Base-by-base conservation (phyloP, 1,140 invertebrate genomes). In the Lepidurus apus region DNA sequence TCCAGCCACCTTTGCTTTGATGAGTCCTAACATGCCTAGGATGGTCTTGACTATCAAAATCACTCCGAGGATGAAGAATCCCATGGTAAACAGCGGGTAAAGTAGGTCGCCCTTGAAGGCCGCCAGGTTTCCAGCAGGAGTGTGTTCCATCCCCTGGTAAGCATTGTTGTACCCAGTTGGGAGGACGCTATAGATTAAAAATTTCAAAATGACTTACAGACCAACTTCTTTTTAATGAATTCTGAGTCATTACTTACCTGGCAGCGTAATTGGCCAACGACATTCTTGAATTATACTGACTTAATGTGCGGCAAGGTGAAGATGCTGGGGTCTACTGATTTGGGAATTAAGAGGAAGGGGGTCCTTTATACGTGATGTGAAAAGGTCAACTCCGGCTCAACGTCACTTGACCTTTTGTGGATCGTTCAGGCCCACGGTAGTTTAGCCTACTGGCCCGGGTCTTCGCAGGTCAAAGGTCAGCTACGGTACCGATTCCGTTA, bases 61-160 rank as follows among this genome's bases (percentile, higher is more conserved):
- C 11, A 80, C 79, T 1, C 79, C 79, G 9, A 80, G 26, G 6
- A 80, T 43, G 45, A 80, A 80, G 76, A 80, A 80, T 5, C 76
- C 79, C 43, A 80, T 74, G 34, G 76, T 77, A 13, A 80, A 77
- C 13, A 80, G 73, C 10, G 79, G 79, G 43, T 74, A 80, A 8
- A 80, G 47, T 74, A 80, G 47, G 47, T 80, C 79, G 47, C 79
- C 78, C 13, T 65, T 65, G 53, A 65, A 65, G 21, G 53, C 53
- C 9, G 53, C 53, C 13, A 65, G 21, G 13, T 65, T 65, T 7
- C 53, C 53, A 21, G 1, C 8, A 9, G 53, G 53, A 11, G 53
- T 65, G 21, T 65, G 53, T 65, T 65, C 53, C 13, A 65, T 21
- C n/a, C 17, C 17, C 53, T 65, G 53, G 53, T 65, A 65, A 7